Conservation (phyloP, 2,797 vertebrate species). For the Arrhamphus sclerolepis region DNA sequence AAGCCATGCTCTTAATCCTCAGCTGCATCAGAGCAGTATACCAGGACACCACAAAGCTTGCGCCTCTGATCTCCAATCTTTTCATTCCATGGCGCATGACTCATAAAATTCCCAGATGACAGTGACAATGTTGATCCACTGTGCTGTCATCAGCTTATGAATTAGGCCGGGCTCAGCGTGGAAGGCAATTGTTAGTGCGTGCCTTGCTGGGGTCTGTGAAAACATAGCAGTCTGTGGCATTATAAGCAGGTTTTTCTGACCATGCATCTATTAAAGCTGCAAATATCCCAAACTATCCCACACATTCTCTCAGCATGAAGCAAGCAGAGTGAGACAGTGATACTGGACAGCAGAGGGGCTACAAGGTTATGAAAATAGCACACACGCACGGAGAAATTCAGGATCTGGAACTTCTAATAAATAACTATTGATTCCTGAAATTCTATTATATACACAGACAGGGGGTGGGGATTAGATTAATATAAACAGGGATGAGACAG, state of each 20-base stretch:
- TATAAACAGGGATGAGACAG: constrained; percentile 54
- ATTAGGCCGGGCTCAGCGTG: constrained; percentile 60
- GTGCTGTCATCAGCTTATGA: constrained; percentile 72
- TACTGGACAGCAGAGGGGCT: constrained; percentile 31
- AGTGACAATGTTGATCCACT: constrained; percentile 69
- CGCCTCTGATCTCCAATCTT: constrained; percentile 51
- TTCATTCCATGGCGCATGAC: constrained; percentile 58
- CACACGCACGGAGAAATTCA: constrained; percentile 22
- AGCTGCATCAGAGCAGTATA: constrained; percentile 23
- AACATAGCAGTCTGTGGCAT: constrained; percentile 54
- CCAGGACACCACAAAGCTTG: constrained; percentile 34
- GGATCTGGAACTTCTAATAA: constrained; percentile 46
- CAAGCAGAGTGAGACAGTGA: constrained; percentile 39
- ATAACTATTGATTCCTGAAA: constrained; percentile 60
- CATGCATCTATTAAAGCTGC: constrained; percentile 56
- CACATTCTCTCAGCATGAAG: constrained; percentile 64
- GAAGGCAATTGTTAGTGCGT: constrained; percentile 53
- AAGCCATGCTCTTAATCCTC: constrained; percentile 51
- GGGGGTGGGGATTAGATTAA: constrained; percentile 52
- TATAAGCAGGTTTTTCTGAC: constrained; percentile 54
- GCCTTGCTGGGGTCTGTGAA: constrained; percentile 56
- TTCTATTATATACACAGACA: constrained; percentile 42
- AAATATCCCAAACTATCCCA: constrained; percentile 58
- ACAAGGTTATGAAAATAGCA: constrained; percentile 60
- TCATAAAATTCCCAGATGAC: constrained; percentile 72